Conservation (phyloP, 2,113 vertebrate genomes). For the Tachysurus vachellii region DNA sequence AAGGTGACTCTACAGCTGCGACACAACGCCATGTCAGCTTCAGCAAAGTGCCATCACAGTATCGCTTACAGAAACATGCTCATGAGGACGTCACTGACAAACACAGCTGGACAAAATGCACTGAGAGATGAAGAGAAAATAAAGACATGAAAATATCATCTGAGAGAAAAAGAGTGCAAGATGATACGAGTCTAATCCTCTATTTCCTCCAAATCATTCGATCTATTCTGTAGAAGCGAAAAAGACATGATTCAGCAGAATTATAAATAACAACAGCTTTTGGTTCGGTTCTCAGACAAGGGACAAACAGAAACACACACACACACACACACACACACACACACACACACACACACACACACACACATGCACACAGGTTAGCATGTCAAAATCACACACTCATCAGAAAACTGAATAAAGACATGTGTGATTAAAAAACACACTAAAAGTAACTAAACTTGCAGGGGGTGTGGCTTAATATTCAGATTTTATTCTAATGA, state of each 20-base stretch:
- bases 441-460: no score
- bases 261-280: conserved; percentile 33
- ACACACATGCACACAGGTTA: not conserved
- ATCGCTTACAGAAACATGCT: not conserved
- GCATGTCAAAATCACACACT: not conserved
- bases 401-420: not conserved
- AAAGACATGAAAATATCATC: not conserved
- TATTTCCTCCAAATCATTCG: conserved; percentile 41
- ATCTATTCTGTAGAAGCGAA: conserved; percentile 27
- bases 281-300: conserved; percentile 22
- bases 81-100: not conserved
- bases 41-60: not conserved
- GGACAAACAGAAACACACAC: not conserved
- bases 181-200: conserved; percentile 25
- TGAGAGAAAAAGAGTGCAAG: not conserved
- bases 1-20: not conserved
- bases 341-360: conserved; percentile 3
- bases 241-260: conserved; percentile 47
- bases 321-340: not conserved
- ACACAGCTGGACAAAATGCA: not conserved
- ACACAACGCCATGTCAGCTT: not conserved
- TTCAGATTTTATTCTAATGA: not conserved
- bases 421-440: not conserved
- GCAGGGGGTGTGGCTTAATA: not conserved
- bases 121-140: not conserved